Evolutionary conservation across 2,113 vertebrate genomes (phyloP).

Genomic region (Hydropotes inermis): DNA sequence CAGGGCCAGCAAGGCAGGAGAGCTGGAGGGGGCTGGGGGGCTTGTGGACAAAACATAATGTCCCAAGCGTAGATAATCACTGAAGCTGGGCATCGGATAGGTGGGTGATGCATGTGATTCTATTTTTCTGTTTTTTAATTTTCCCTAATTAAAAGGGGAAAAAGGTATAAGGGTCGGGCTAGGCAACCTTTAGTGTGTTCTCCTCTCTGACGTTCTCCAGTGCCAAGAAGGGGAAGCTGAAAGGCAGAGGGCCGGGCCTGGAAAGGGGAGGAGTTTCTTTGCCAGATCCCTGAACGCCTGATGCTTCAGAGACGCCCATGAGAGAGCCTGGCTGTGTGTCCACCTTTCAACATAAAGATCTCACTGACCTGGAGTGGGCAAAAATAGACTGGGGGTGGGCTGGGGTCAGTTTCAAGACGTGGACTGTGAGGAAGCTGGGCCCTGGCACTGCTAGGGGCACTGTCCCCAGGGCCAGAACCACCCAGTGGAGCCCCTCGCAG

Average conservation of each 20-base stretch:
- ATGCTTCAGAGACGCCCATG: accelerated
- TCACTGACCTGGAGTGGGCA: background rate
- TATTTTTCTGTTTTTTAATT: background rate
- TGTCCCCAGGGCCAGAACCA: accelerated
- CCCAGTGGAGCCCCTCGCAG: background rate
- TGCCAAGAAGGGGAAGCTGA: background rate
- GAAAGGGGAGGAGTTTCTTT: too few species aligned
- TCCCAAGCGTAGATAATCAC: accelerated
- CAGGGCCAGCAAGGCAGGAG: too few species aligned
- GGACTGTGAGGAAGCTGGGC: background rate
- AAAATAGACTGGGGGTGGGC: background rate
- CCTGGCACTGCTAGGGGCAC: background rate
- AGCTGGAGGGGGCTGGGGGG: background rate
- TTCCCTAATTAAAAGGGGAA: background rate
- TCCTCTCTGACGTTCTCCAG: accelerated
- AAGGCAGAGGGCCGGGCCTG: too few species aligned
- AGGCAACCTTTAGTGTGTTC: accelerated
- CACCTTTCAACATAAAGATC: accelerated
- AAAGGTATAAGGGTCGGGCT: accelerated
- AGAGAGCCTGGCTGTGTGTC: background rate
- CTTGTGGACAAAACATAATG: accelerated
- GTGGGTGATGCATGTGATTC: background rate
- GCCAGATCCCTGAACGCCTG: background rate
- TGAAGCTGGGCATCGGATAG: accelerated
- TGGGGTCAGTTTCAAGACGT: accelerated